Evolutionary conservation across 2,113 vertebrate genomes (phyloP).

Genomic region (Athene noctua): DNA sequence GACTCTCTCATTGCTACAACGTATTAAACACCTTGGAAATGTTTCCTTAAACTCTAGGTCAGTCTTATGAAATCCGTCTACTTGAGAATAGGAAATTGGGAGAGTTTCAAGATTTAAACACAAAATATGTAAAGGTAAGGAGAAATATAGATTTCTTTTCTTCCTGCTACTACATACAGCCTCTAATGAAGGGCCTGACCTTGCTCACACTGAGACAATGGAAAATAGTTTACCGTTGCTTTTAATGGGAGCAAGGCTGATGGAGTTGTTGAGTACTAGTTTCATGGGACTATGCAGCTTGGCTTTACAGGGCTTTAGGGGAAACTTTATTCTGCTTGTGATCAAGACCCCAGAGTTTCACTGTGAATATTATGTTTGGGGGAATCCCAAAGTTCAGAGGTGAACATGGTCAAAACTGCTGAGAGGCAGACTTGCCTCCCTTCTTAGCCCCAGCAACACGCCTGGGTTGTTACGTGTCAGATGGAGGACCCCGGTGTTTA

Average conservation of each 20-base stretch:
- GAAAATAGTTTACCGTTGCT: slow-evolving; percentile 50
- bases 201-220: slow-evolving; percentile 47
- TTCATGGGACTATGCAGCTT: not conserved
- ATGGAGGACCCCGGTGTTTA: not conserved
- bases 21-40: slow-evolving; percentile 75
- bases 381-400: slow-evolving; percentile 43
- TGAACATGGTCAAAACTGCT: not conserved
- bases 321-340: not conserved
- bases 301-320: slow-evolving; percentile 23
- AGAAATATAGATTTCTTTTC: slow-evolving; percentile 48
- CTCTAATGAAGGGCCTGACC: slow-evolving; percentile 32
- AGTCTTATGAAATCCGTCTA: slow-evolving; percentile 96
- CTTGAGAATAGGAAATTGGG: slow-evolving; percentile 93
- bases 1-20: slow-evolving; percentile 75
- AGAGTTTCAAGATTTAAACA: slow-evolving; percentile 92
- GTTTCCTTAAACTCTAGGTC: slow-evolving; percentile 80
- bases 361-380: slow-evolving; percentile 42
- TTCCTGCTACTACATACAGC: slow-evolving; percentile 54
- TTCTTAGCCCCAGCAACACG: not conserved
- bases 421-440: not conserved
- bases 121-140: slow-evolving; percentile 94
- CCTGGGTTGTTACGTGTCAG: not conserved
- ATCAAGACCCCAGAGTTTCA: not conserved
- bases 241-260: slow-evolving; percentile 15
- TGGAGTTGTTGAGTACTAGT: slow-evolving; percentile 9